Conservation (phyloP, 2,113 vertebrate species). For the Mugil cephalus region DNA sequence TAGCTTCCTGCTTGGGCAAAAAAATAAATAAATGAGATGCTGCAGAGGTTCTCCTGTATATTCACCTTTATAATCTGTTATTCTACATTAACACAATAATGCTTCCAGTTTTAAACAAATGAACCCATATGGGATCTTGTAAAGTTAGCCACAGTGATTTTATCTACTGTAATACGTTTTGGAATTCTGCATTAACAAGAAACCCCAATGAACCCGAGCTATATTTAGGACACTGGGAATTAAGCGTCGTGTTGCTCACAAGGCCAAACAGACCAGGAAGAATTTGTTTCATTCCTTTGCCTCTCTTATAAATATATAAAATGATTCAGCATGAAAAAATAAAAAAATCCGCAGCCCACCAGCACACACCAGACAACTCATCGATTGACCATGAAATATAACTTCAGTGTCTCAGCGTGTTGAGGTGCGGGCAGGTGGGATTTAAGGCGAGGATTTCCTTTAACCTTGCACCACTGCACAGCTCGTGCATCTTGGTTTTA, state of each 20-base stretch:
- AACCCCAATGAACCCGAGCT: not conserved
- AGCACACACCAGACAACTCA: not conserved
- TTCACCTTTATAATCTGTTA: no score
- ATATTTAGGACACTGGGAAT: conserved; percentile 18
- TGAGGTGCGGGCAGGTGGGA: not conserved
- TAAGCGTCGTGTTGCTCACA: not conserved
- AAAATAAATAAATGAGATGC: conserved; percentile 6
- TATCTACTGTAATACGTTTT: not conserved
- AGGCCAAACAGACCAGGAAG: conserved; percentile 22
- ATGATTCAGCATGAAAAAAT: conserved; percentile 33
- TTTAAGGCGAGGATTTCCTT: no score
- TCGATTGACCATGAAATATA: not conserved
- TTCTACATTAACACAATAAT: no score
- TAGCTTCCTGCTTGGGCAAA: conserved; percentile 53
- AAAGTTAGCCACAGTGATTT: not conserved
- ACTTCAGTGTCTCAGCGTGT: not conserved
- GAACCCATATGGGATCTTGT: no score
- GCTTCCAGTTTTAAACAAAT: no score
- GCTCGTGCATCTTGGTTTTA: no score
- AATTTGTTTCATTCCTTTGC: not conserved
- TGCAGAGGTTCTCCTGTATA: conserved; percentile 24
- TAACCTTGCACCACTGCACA: no score
- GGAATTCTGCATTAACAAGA: not conserved
- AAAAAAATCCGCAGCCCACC: not conserved
- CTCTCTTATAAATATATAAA: conserved; percentile 38